These are phyloP conservation scores for Urocolius indicus DNA, from an alignment of 2,113 vertebrate genomes.

Conservation along the genomic window DNA sequence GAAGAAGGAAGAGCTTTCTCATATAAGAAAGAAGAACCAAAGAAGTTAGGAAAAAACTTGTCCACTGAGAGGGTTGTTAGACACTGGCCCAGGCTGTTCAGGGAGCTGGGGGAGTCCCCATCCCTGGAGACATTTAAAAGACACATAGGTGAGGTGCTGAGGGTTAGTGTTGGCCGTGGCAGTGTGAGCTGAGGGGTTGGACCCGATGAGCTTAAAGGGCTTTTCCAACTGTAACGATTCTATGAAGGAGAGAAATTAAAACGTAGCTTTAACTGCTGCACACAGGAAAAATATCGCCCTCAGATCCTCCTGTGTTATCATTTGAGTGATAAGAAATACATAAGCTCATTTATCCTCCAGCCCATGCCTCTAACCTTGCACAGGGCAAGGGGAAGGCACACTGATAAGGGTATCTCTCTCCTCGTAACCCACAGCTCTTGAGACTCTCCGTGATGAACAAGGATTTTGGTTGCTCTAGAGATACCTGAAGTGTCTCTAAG, in stretches of 20 bases:
- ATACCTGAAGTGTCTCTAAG: background rate
- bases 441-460: background rate
- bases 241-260: background rate
- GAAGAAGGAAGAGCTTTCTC: background rate
- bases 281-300: background rate
- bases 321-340: background rate
- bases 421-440: background rate
- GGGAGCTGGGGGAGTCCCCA: no score
- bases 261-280: background rate
- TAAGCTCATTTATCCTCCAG: background rate
- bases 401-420: background rate
- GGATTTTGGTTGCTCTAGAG: background rate
- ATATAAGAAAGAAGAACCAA: no score
- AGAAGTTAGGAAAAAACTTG: no score
- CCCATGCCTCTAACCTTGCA: rapidly evolving
- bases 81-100: no score
- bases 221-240: no score
- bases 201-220: no score
- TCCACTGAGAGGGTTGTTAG: no score
- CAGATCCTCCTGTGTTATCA: background rate
- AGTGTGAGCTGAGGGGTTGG: no score
- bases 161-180: no score
- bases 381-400: background rate
- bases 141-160: no score
- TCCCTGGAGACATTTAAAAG: no score